These are phyloP conservation scores for Calameuta filiformis DNA, from an alignment of 2,888 invertebrate species.

Conservation along the genomic window DNA sequence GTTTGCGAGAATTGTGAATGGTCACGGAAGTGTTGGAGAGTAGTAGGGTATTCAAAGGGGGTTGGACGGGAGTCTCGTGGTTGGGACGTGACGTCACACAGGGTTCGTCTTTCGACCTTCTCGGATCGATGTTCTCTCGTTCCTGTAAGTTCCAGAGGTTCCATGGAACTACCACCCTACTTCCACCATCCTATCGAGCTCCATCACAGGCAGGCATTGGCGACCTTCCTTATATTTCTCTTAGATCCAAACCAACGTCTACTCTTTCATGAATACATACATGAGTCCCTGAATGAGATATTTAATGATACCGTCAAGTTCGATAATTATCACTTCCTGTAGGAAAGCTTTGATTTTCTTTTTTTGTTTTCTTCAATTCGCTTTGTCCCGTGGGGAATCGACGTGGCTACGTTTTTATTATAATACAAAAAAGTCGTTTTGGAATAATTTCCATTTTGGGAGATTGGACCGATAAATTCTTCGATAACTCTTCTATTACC, in stretches of 20 bases:
- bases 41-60: slow-evolving; percentile 2
- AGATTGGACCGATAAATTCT: no score
- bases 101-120: slow-evolving; percentile 18
- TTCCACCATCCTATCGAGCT: no score
- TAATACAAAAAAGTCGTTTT: no score
- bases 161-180: no score
- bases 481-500: no score
- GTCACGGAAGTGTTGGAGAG: slow-evolving; percentile 6
- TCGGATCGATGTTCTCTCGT: slow-evolving; percentile 20
- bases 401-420: no score
- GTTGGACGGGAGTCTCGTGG: slow-evolving; percentile 13
- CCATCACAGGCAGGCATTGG: no score
- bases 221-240: not conserved
- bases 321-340: slow-evolving; percentile 13
- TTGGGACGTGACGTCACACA: slow-evolving; percentile 19
- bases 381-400: no score
- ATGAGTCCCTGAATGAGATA: slow-evolving; percentile 14
- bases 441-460: no score
- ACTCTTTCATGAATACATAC: slow-evolving; percentile 15
- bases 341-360: not conserved
- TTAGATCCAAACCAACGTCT: slow-evolving; percentile 3
- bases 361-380: no score
- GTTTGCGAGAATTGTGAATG: slow-evolving; percentile 3
- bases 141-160: no score
- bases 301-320: slow-evolving; percentile 16